Base-by-base conservation (phyloP, 2,888 invertebrate genomes). In the Oscheius sp. region DNA sequence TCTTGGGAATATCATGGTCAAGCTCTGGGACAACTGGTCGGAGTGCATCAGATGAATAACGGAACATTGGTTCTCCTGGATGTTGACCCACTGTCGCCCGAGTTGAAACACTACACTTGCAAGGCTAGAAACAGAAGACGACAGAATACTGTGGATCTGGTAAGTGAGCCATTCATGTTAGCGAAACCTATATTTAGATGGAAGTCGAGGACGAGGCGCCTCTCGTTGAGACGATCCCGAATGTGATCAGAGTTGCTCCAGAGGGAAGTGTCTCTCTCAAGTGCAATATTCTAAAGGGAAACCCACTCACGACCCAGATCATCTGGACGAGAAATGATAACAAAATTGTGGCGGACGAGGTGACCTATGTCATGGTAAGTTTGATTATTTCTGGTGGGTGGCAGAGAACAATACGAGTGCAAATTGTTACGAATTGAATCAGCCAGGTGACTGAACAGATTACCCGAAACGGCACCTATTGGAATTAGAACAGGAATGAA, bases 31-130 rank as follows among this genome's bases (percentile, higher is more conserved):
- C 80, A 70, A 89, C 90, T 33, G 82, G 87, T 78, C 57, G 84
- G 84, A 59, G 89, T 90, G 32, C 87, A 90, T 62, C 90, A 90
- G 89, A 89, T 90, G 76, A 90, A 91, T 81, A 90, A 91, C 50
- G 87, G 88, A 55, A 87, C 89, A 1, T 73, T 85, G 51, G 82
- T 89, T n/a, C 75, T 85, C 32, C 47, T 79, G 51, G 89, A 88
- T 53, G 78, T 79, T 60, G 77, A 73, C 48, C 74, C 74, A 21
- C 21, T 68, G 77, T 74, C 81, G 32, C 81, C 77, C 35, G 85
- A 86, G 32, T 53, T 85, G 13, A 74, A 79, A 7, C 58, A 82
- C 47, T 82, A 86, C 75, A 76, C 79, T 29, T 87, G 87, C 78
- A 80, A 80, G 74, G 80, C 85, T 32, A 72, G 81, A 60, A 83